Evolutionary conservation across 1,140 invertebrate genomes (phyloP).

Genomic region (Aphelinus certus): DNA sequence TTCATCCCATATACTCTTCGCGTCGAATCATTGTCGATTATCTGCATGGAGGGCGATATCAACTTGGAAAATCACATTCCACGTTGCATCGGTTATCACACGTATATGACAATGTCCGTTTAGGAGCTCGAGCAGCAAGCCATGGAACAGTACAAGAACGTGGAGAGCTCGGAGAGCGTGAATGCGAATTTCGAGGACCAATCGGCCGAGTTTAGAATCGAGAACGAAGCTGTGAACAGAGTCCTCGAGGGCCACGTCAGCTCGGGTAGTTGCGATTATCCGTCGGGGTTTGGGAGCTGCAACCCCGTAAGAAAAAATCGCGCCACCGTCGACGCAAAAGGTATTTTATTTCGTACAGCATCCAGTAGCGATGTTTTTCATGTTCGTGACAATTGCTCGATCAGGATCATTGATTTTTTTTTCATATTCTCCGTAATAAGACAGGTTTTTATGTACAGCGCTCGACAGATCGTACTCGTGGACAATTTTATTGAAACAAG

Average conservation of each 20-base stretch:
- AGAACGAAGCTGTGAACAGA: not conserved
- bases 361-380: no score
- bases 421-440: no score
- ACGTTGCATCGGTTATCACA: not conserved
- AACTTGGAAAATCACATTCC: not conserved
- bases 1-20: no score
- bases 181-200: conserved; percentile 10
- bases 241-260: not conserved
- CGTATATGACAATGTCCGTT: not conserved
- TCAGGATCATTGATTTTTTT: no score
- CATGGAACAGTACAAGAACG: conserved; percentile 55
- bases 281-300: conserved; percentile 49
- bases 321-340: conserved; percentile 15
- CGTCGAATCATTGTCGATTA: no score
- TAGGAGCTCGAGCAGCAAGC: conserved; percentile 60
- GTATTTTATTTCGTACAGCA: conserved; percentile 1
- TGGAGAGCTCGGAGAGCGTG: conserved; percentile 39
- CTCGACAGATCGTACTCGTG: no score
- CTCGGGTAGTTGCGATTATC: not conserved
- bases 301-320: conserved; percentile 39
- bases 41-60: not conserved
- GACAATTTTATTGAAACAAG: no score
- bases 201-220: not conserved
- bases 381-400: no score
- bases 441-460: no score